A percentile compares a stretch with the other conserved stretches of the same genome.
Evolutionary conservation across 2,113 vertebrate genomes (phyloP).

Genomic region (Psephotus haematonotus): DNA sequence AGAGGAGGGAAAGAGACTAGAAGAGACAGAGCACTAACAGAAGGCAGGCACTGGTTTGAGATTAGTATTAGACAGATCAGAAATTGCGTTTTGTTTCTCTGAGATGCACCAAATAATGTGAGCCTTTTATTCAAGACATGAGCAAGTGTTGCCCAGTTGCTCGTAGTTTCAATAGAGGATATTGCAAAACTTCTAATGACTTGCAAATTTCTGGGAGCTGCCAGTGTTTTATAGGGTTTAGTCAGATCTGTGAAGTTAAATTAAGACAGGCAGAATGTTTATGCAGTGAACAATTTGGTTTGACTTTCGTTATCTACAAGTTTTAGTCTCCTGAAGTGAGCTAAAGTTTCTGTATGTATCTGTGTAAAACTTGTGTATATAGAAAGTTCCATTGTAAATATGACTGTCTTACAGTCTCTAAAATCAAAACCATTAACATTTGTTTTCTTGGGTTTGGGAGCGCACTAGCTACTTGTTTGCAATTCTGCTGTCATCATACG

Average conservation of each 20-base stretch:
- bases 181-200: not conserved
- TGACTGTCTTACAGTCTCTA: not conserved
- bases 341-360: not conserved
- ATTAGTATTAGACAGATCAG: not conserved
- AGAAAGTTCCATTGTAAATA: not conserved
- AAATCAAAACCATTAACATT: not conserved
- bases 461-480: not conserved
- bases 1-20: not conserved
- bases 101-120: not conserved
- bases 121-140: not conserved
- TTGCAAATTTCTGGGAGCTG: not conserved
- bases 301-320: not conserved
- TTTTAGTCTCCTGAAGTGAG: not conserved
- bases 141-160: not conserved
- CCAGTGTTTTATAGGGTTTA: not conserved
- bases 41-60: not conserved
- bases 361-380: not conserved
- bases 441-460: not conserved
- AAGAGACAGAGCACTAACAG: not conserved
- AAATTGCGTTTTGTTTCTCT: not conserved
- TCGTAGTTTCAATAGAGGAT: not conserved
- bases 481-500: not conserved
- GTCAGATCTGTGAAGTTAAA: not conserved
- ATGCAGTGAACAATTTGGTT: not conserved
- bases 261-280: not conserved